Conservation (phyloP, 2,888 invertebrate genomes). For the Phaedon cochleariae region DNA sequence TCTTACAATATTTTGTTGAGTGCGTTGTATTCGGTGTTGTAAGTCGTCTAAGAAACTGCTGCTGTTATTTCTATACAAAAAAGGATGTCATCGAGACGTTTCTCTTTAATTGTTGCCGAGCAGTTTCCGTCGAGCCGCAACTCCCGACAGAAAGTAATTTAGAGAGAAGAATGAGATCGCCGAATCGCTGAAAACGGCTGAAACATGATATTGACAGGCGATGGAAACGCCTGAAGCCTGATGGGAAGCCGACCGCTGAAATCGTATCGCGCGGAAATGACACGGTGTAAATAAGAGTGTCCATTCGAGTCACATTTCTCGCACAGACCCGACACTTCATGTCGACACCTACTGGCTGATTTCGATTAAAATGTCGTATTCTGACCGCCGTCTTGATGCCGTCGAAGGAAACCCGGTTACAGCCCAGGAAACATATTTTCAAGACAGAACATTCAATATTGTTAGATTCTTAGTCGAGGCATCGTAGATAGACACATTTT, state of each 20-base stretch:
- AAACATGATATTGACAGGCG: constrained; percentile 35
- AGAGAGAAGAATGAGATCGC: constrained; percentile 13
- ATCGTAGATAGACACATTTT: no score
- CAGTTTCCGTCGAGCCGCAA: not conserved
- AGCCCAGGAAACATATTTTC: not conserved
- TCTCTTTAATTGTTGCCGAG: not conserved
- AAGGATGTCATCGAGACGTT: no score
- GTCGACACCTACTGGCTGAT: not conserved
- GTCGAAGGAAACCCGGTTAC: not conserved
- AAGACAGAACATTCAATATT: no score
- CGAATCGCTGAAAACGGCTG: not conserved
- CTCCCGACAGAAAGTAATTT: constrained; percentile 24
- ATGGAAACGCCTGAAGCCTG: not conserved
- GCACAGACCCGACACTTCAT: no score
- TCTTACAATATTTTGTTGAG: no score
- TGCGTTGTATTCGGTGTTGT: no score
- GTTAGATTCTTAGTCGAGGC: no score
- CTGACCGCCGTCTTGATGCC: not conserved
- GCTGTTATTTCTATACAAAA: no score
- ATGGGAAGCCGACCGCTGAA: constrained; percentile 20
- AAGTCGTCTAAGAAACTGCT: no score
- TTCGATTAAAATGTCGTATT: constrained; percentile 15
- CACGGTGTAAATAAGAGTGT: constrained; percentile 29
- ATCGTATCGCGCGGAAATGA: constrained; percentile 21
- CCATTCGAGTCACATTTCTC: constrained; percentile 26